Evolutionary conservation across 2,797 vertebrate genomes (phyloP).

Genomic region (Eulemur rubriventer): DNA sequence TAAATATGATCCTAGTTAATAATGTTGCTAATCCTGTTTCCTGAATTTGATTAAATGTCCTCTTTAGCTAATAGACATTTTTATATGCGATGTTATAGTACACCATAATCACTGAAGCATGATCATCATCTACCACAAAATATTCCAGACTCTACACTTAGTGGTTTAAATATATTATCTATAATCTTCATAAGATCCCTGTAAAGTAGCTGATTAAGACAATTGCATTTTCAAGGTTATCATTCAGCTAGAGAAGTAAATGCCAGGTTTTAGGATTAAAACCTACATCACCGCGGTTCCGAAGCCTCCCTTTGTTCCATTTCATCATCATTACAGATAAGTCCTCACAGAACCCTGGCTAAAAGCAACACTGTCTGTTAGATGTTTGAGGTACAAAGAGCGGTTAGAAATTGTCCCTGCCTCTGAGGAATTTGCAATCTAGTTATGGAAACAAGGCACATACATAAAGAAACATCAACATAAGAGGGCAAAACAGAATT

Average conservation of each 20-base stretch:
- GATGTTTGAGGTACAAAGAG: background rate
- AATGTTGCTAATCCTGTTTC: background rate
- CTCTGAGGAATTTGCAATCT: background rate
- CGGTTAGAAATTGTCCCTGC: background rate
- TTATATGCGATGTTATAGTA: background rate
- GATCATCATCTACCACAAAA: background rate
- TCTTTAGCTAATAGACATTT: constrained; percentile 25
- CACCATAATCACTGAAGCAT: background rate
- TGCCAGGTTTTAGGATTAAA: background rate
- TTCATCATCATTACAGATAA: background rate
- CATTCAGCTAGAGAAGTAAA: background rate
- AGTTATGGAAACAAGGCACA: background rate
- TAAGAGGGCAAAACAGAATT: background rate
- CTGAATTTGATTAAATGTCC: constrained; percentile 10
- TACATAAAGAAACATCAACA: background rate
- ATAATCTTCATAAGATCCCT: background rate
- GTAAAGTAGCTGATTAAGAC: background rate
- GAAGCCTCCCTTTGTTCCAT: background rate
- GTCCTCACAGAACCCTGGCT: background rate
- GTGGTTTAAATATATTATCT: constrained; percentile 1
- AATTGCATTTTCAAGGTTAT: background rate
- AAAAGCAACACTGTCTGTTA: background rate
- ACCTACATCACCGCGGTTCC: background rate
- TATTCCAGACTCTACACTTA: background rate
- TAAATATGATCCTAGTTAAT: constrained; percentile 29